These are phyloP conservation scores for Leucoma salicis DNA, from an alignment of 2,888 invertebrate genomes.

Conservation along the genomic window DNA sequence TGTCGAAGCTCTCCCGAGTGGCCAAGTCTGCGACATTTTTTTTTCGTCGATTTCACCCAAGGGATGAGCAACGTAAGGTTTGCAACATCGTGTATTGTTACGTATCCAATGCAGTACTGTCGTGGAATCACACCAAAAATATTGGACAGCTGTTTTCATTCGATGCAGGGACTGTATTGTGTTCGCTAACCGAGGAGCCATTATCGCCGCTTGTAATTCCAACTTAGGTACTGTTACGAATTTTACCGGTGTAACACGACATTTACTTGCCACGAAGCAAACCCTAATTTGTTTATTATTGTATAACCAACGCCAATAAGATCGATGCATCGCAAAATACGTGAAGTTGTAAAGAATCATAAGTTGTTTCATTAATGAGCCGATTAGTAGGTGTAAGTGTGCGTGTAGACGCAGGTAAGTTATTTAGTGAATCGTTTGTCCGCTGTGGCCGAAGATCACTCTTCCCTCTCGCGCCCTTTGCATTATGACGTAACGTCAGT, in stretches of 20 bases:
- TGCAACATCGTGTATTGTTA: background rate
- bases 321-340: constrained; percentile 12
- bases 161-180: background rate
- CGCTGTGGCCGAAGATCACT: too few relatives aligned
- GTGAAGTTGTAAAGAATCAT: constrained; percentile 5
- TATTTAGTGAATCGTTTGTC: too few relatives aligned
- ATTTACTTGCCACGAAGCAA: background rate
- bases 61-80: background rate
- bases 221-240: background rate
- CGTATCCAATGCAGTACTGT: background rate
- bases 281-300: background rate
- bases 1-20: background rate
- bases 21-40: background rate
- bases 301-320: constrained; percentile 13
- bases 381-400: too few relatives aligned
- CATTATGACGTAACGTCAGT: too few relatives aligned
- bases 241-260: background rate
- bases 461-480: too few relatives aligned
- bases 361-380: background rate
- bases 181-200: background rate
- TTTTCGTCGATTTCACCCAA: background rate
- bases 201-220: background rate
- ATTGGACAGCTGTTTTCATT: too few relatives aligned
- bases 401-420: too few relatives aligned
- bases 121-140: background rate